A percentile compares a stretch with the other conserved stretches of the same genome.
Evolutionary conservation across 1,140 invertebrate genomes (phyloP).

Genomic region (Ceratosolen solmsi): DNA sequence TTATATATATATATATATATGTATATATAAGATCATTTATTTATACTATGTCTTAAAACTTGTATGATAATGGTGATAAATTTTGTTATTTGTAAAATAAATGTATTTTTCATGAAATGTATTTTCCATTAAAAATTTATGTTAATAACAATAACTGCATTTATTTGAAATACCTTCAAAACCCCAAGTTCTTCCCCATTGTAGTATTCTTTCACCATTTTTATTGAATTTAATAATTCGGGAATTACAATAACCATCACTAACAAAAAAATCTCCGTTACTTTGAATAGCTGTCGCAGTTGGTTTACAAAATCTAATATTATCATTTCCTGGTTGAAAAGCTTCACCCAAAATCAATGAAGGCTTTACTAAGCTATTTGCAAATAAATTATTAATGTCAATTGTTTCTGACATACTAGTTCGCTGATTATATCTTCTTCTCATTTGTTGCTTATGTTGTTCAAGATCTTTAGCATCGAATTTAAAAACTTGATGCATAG

Average conservation of each 20-base stretch:
- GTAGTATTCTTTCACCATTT: slow-evolving; percentile 79
- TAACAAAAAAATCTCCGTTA: slow-evolving; percentile 92
- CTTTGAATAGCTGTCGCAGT: slow-evolving; percentile 89
- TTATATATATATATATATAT: too few species aligned
- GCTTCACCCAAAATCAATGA: slow-evolving; percentile 64
- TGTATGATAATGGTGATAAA: too few species aligned
- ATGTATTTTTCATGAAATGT: slow-evolving; percentile 6
- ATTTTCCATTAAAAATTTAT: not conserved
- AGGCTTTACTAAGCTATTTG: slow-evolving; percentile 62
- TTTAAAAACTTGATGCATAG: slow-evolving; percentile 93
- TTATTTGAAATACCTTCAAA: slow-evolving; percentile 51
- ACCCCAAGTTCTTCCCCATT: slow-evolving; percentile 76
- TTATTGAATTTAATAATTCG: slow-evolving; percentile 88
- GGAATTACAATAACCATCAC: slow-evolving; percentile 96
- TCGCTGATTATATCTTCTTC: slow-evolving; percentile 48
- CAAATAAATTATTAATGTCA: slow-evolving; percentile 54
- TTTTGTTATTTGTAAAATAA: too few species aligned
- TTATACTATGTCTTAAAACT: too few species aligned
- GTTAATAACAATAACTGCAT: not conserved
- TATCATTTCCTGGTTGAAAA: slow-evolving; percentile 85
- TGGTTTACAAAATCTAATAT: slow-evolving; percentile 93
- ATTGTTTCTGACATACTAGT: slow-evolving; percentile 5
- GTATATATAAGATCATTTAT: too few species aligned
- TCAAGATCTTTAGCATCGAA: slow-evolving; percentile 74
- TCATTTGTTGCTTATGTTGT: slow-evolving; percentile 55